Evolutionary conservation across 1,140 invertebrate genomes (phyloP).

Genomic region (Lethocerus indicus): DNA sequence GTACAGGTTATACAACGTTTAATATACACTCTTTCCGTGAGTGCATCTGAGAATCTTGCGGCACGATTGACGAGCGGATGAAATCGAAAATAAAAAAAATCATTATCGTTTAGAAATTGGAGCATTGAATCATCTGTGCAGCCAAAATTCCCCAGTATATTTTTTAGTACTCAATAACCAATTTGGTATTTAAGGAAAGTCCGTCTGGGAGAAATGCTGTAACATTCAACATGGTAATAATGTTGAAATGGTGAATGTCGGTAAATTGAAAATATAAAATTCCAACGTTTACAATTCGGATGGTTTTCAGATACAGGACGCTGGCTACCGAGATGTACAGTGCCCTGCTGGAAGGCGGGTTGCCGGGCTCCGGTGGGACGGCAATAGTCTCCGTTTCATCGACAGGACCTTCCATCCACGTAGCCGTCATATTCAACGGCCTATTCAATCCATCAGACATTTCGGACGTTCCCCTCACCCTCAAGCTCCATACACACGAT

Average conservation of each 20-base stretch:
- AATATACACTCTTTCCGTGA: not conserved
- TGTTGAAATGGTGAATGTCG: too few species aligned
- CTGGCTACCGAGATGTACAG: constrained; percentile 66
- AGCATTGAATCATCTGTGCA: too few species aligned
- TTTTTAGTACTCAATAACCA: too few species aligned
- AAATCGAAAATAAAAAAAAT: too few species aligned
- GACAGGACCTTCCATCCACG: constrained; percentile 57
- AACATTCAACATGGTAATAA: too few species aligned
- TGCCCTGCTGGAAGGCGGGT: constrained; percentile 36
- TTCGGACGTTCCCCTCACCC: constrained; percentile 43
- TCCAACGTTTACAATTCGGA: not conserved
- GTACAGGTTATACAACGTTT: constrained; percentile 32
- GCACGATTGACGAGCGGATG: too few species aligned
- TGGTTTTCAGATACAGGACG: constrained; percentile 25
- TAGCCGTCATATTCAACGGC: constrained; percentile 67
- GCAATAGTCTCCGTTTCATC: constrained; percentile 65
- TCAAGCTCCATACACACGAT: constrained; percentile 49
- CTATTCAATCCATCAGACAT: constrained; percentile 47
- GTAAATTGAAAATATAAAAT: too few species aligned
- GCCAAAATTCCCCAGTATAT: too few species aligned
- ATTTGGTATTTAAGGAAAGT: too few species aligned
- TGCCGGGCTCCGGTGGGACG: constrained; percentile 55
- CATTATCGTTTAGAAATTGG: too few species aligned
- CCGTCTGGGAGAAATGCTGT: too few species aligned
- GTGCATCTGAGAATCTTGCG: not conserved